These are phyloP conservation scores for Cygnus olor DNA, from an alignment of 2,797 vertebrate species.

Conservation along the genomic window DNA sequence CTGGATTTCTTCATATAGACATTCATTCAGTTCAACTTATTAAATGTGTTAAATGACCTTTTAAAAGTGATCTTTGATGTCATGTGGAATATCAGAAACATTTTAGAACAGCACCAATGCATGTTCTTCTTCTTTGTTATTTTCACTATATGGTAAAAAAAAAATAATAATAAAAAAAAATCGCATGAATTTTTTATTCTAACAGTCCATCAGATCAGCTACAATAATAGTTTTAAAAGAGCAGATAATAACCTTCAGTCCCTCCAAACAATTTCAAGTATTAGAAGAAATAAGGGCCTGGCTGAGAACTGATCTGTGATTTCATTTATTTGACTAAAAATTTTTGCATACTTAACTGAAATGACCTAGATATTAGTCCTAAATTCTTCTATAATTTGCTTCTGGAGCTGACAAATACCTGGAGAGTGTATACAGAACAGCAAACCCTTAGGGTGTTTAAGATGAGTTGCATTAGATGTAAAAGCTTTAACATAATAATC, in stretches of 20 bases:
- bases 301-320: background rate
- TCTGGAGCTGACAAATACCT: background rate
- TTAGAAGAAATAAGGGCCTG: background rate
- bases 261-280: background rate
- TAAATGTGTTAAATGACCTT: conserved; percentile 19
- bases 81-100: background rate
- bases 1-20: background rate
- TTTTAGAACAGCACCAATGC: background rate
- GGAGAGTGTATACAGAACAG: background rate
- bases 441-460: background rate
- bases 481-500: conserved; percentile 10
- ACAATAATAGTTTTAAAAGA: background rate
- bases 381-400: background rate
- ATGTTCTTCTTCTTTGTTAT: background rate
- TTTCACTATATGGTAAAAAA: background rate
- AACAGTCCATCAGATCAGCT: background rate
- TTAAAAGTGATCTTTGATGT: background rate
- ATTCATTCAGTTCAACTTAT: background rate
- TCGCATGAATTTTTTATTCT: background rate
- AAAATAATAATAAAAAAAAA: background rate
- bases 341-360: background rate
- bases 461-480: background rate
- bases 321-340: background rate
- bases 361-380: background rate
- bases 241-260: background rate